phyloP scores from a whole-genome alignment of 2,797 vertebrate species.

The Morus bassanus region DNA sequence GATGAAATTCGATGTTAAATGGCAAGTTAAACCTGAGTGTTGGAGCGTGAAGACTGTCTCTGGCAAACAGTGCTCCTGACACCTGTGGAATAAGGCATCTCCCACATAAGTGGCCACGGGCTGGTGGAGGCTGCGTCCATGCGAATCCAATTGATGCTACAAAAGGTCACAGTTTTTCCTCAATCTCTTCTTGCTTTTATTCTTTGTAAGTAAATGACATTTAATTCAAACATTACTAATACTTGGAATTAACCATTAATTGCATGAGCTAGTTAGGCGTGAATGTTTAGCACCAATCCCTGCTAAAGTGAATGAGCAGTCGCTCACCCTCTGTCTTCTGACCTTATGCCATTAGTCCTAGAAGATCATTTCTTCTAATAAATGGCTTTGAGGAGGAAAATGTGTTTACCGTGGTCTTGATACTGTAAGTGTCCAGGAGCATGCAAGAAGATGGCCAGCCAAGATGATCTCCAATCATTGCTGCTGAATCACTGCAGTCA shows the following conservation, averaged over 20 bases:
- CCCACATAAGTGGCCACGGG: accelerated
- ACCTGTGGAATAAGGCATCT: neutral
- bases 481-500: neutral
- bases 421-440: neutral
- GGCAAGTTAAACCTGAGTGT: neutral
- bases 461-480: neutral
- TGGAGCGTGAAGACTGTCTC: neutral
- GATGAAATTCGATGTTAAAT: neutral
- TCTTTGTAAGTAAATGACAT: neutral
- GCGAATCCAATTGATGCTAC: accelerated
- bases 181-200: neutral
- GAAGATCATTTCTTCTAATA: neutral
- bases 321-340: neutral
- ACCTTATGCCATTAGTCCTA: neutral
- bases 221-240: neutral
- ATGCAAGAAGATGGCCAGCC: neutral
- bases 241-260: neutral
- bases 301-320: neutral
- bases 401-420: neutral
- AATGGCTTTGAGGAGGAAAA: neutral
- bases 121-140: neutral
- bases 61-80: neutral
- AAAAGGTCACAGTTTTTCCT: neutral
- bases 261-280: neutral
- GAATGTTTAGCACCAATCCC: neutral